Percentiles rank a stretch among this genome's conserved stretches.
phyloP scores from a whole-genome alignment of 2,113 vertebrate species.

The Cathartes aura region DNA sequence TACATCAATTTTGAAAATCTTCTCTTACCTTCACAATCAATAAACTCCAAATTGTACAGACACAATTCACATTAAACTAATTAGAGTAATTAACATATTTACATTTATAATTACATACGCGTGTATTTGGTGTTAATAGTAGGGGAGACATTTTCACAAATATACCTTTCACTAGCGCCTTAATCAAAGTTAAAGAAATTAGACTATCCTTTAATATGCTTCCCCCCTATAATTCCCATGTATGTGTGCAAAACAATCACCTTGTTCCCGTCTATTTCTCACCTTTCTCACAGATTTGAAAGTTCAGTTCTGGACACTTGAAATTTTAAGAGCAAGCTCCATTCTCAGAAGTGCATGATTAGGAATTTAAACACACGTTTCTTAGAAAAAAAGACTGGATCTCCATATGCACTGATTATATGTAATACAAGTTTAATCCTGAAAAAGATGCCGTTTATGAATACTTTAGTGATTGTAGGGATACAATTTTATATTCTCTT shows the following conservation, averaged over 20 bases:
- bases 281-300: background rate
- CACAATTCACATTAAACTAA: constrained; percentile 29
- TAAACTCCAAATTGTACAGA: constrained; percentile 28
- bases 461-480: background rate
- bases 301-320: background rate
- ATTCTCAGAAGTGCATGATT: background rate
- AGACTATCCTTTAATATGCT: background rate
- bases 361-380: background rate
- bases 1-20: background rate
- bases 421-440: background rate
- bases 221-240: background rate
- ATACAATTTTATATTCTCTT: background rate
- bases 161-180: background rate
- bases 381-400: background rate
- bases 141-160: background rate
- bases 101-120: background rate
- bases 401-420: background rate
- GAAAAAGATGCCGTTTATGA: background rate
- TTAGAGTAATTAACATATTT: constrained; percentile 42
- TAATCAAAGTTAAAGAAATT: background rate
- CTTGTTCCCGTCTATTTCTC: background rate
- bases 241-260: rapidly evolving
- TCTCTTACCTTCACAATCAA: constrained; percentile 42
- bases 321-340: background rate
- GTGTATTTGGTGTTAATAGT: background rate